Evolutionary conservation across 2,113 vertebrate genomes (phyloP), one percentile per base, ranked within the genome.

Genomic region (Solea solea): DNA sequence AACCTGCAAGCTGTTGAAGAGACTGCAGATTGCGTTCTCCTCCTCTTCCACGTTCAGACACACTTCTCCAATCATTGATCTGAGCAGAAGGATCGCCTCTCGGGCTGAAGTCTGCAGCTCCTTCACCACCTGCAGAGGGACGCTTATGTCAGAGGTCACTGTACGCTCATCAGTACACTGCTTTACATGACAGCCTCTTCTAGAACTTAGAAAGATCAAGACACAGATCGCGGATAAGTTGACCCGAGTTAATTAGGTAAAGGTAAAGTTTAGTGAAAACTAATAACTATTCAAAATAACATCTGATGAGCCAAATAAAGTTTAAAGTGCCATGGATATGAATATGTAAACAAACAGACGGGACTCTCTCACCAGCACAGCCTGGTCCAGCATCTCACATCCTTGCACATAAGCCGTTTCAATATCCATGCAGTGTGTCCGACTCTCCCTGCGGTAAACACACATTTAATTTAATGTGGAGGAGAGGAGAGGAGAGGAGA

Each of bases 381-480:
- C 95, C 85, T 97, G 96, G 90, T 98, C 96, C 92, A 98, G 86
- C 77, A 96, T 95, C 92, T 98, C 95, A 73, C 96, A 98, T 41
- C 96, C 96, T 81, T 97, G 95, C 72, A 95, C 86, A 59, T 98
- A 97, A 0, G 97, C 96, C 0, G 96, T 97, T 89, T 98, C 96
- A 42, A 98, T 96, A 79, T 99, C 96, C 44, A 98, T 96, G 90
- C 96, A 98, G 88, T 98, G 96, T 0, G 95, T 95, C 7, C 96
- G 92, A 88, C 95, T 95, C 89, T 97, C 97, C 87, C 97, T 98
- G 89, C 0, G 0, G 39, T 46, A 42, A 64, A 82, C 54, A 67
- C 51, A 78, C 28, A 27, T 1, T 2, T 8, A 0, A 8, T 4
- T 65, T 9, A 57, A 27, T 7, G 27, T 15, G 52, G 12, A 41